Percentiles rank a stretch among this genome's conserved stretches.
Evolutionary conservation across 2,113 vertebrate genomes (phyloP).

Genomic region (Maylandia zebra): DNA sequence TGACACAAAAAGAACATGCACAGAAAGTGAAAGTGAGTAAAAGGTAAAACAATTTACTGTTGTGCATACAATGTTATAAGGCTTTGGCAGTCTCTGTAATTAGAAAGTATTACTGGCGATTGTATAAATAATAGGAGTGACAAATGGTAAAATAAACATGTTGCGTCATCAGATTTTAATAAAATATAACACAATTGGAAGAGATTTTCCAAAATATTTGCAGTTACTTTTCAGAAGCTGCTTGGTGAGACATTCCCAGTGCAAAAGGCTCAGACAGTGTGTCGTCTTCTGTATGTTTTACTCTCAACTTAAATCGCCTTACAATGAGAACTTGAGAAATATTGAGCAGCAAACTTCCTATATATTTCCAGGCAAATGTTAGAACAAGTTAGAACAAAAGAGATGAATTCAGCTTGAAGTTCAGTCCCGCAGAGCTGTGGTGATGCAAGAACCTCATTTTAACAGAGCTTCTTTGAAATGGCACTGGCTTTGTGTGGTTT

Average conservation of each 20-base stretch:
- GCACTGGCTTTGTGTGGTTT: neutral
- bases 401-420: neutral
- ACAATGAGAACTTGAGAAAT: neutral
- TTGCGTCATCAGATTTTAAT: neutral
- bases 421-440: neutral
- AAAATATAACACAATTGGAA: neutral
- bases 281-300: neutral
- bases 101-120: neutral
- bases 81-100: neutral
- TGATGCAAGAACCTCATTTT: neutral
- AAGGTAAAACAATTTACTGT: neutral
- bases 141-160: neutral
- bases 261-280: neutral
- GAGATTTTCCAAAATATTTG: neutral
- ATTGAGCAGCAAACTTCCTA: neutral
- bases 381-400: constrained; percentile 7
- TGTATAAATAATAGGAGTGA: neutral
- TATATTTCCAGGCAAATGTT: neutral
- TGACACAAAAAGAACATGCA: neutral
- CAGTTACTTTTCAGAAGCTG: neutral
- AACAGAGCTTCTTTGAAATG: neutral
- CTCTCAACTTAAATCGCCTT: neutral
- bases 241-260: neutral
- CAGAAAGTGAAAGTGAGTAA: neutral
- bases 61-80: neutral